phyloP scores from a whole-genome alignment of 2,888 invertebrate species.

The Abscondita cerata region DNA sequence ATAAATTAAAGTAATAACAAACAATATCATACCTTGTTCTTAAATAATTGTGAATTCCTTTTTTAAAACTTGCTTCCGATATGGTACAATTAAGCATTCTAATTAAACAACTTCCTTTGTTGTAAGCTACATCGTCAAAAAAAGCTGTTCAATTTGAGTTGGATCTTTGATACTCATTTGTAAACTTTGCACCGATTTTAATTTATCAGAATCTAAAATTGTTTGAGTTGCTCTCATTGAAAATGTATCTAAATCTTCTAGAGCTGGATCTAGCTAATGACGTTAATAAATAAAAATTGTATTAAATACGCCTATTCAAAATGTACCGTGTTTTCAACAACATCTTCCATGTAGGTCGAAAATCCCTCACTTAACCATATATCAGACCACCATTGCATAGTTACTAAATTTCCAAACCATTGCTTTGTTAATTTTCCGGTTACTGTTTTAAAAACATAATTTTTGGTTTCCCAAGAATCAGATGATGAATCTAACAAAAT shows the following conservation, averaged over 20 bases:
- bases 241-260: conserved; percentile 64
- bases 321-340: conserved; percentile 49
- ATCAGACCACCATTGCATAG: conserved; percentile 74
- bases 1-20: background rate
- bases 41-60: conserved; percentile 63
- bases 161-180: conserved; percentile 62
- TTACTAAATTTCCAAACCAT: conserved; percentile 78
- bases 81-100: conserved; percentile 68
- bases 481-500: conserved; percentile 36
- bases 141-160: conserved; percentile 65
- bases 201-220: conserved; percentile 62
- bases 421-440: conserved; percentile 78
- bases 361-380: conserved; percentile 79
- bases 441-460: conserved; percentile 63
- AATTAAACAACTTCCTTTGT: conserved; percentile 64
- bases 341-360: conserved; percentile 68
- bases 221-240: conserved; percentile 63
- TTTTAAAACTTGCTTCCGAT: conserved; percentile 61
- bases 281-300: too few relatives aligned
- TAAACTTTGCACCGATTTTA: conserved; percentile 65
- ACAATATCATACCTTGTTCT: conserved; percentile 62
- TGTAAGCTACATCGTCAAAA: conserved; percentile 60
- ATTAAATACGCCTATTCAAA: too few relatives aligned
- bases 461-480: conserved; percentile 53
- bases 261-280: conserved; percentile 64